phyloP scores from a whole-genome alignment of 2,113 vertebrate genomes.

The Sapayoa aenigma region DNA sequence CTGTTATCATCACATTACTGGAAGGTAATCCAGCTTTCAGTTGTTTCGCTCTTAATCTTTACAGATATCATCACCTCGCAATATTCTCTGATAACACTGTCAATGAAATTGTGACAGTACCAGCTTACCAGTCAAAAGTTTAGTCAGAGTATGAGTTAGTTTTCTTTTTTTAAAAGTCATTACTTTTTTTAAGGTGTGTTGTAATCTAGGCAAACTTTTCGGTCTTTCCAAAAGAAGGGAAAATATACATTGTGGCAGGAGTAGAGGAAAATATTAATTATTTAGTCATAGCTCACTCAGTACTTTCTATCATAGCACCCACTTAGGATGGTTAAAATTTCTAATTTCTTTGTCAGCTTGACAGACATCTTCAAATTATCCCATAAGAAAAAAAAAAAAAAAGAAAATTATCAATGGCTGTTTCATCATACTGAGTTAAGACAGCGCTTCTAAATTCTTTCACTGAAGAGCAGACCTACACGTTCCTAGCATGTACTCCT shows the following conservation, averaged over 20 bases:
- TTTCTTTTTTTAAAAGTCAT: constrained; percentile 31
- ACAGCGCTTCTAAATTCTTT: background rate
- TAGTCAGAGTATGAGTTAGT: constrained; percentile 12
- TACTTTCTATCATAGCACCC: constrained; percentile 22
- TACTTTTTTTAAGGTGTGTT: constrained; percentile 47
- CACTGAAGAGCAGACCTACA: constrained; percentile 1
- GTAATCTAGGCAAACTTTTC: background rate
- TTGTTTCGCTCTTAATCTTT: constrained; percentile 2
- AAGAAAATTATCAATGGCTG: background rate
- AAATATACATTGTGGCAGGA: background rate
- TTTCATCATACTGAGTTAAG: constrained; percentile 22
- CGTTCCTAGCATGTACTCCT: background rate
- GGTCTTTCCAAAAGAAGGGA: background rate
- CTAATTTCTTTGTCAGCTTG: constrained; percentile 45
- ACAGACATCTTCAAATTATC: constrained; percentile 43
- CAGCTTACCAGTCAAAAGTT: constrained; percentile 18
- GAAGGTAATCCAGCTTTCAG: background rate
- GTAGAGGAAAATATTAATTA: background rate
- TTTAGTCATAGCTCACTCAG: background rate
- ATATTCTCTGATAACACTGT: background rate
- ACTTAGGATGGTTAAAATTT: constrained; percentile 15
- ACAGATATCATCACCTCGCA: background rate
- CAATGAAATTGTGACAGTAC: constrained; percentile 18
- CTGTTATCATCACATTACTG: background rate
- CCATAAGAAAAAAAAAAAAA: background rate